phyloP scores from a whole-genome alignment of 2,797 vertebrate species.

The Alectoris magna region DNA sequence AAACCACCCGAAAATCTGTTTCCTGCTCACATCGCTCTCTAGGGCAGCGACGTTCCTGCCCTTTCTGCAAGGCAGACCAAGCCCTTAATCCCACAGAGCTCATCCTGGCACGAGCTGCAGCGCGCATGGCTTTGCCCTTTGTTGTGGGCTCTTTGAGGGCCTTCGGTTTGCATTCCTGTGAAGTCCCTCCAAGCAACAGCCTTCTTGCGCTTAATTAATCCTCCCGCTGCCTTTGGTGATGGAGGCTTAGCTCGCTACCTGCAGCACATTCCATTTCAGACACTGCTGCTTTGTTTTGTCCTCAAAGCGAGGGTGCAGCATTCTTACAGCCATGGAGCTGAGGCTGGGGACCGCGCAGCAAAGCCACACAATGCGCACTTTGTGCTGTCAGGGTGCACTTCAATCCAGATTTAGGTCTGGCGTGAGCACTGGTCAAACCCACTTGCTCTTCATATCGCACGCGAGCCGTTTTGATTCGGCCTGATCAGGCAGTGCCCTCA shows the following conservation, averaged over 20 bases:
- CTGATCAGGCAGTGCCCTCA: background rate
- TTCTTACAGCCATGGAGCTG: background rate
- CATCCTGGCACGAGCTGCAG: background rate
- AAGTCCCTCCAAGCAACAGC: conserved; percentile 64
- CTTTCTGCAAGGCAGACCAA: background rate
- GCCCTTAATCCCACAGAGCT: background rate
- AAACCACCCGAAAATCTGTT: background rate
- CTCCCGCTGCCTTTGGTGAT: background rate
- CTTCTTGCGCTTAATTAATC: conserved; percentile 54
- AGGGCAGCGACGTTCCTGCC: background rate
- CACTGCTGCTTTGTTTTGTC: conserved; percentile 36
- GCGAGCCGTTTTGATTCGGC: conserved; percentile 2
- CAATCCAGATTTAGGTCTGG: conserved; percentile 51
- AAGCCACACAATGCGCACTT: conserved; percentile 45
- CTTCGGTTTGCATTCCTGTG: conserved; percentile 42
- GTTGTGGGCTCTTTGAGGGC: conserved; percentile 51
- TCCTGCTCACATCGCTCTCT: background rate
- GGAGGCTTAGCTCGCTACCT: conserved; percentile 71
- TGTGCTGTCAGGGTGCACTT: conserved; percentile 56
- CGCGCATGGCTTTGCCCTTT: conserved; percentile 45
- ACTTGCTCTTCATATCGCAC: conserved; percentile 40
- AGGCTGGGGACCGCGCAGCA: conserved; percentile 24
- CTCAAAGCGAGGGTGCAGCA: no score
- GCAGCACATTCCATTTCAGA: conserved; percentile 68
- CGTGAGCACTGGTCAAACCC: conserved; percentile 10